phyloP scores from a whole-genome alignment of 2,113 vertebrate species.

The Amia ocellicauda region DNA sequence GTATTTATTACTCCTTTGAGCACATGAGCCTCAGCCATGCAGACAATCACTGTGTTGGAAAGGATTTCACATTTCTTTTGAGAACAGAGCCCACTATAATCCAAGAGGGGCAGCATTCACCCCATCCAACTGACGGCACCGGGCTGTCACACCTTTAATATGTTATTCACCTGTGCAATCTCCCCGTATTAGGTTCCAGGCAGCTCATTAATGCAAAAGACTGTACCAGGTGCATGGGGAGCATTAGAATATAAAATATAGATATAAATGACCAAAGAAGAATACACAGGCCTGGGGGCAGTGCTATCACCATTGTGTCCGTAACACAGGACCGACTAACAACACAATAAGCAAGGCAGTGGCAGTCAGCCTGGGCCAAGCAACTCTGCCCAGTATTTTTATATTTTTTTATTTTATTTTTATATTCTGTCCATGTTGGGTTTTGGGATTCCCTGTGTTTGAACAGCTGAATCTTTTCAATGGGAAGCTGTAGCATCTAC shows the following conservation, averaged over 20 bases:
- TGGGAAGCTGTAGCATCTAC: too few relatives aligned
- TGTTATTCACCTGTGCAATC: constrained; percentile 27
- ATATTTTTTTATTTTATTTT: too few relatives aligned
- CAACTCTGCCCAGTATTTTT: too few relatives aligned
- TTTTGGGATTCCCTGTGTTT: constrained; percentile 13
- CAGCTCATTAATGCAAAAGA: constrained; percentile 32
- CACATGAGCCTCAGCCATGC: too few relatives aligned
- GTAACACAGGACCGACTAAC: neutral
- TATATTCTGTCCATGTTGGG: too few relatives aligned
- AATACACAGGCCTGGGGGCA: constrained; percentile 8
- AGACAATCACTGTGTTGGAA: neutral
- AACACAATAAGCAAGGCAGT: too few relatives aligned
- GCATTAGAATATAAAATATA: constrained; percentile 18
- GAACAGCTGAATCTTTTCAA: constrained; percentile 19
- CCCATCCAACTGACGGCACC: constrained; percentile 17
- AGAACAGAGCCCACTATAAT: constrained; percentile 3
- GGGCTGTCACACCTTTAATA: constrained; percentile 41
- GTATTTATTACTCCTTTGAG: too few relatives aligned
- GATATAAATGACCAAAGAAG: neutral
- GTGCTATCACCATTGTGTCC: constrained; percentile 1
- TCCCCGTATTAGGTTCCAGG: constrained; percentile 33
- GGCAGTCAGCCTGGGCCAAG: too few relatives aligned
- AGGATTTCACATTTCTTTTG: neutral
- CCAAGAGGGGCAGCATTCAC: neutral
- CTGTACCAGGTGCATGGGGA: constrained; percentile 26